Percentiles rank a stretch among this genome's conserved stretches.
phyloP scores from a whole-genome alignment of 2,888 invertebrate genomes.

The Druceiella hillmani region DNA sequence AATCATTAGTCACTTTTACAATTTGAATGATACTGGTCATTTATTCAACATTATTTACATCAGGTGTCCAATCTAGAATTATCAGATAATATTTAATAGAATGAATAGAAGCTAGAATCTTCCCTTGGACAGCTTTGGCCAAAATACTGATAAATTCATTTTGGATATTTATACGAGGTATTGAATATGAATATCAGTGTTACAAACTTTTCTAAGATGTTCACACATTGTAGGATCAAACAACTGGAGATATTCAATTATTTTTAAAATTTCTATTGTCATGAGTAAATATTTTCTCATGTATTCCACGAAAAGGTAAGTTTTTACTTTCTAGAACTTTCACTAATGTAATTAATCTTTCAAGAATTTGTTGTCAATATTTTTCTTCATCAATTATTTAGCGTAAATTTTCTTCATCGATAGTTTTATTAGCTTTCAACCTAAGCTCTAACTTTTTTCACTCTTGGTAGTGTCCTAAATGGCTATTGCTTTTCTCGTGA shows the following conservation, averaged over 20 bases:
- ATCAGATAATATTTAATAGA: constrained; percentile 11
- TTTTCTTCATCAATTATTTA: constrained; percentile 12
- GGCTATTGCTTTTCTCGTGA: constrained; percentile 15
- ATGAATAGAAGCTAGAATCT: constrained; percentile 6
- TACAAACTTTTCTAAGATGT: constrained; percentile 11
- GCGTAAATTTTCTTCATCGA: constrained; percentile 14
- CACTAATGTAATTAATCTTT: constrained; percentile 14
- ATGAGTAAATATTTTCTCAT: constrained; percentile 8
- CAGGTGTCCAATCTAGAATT: constrained; percentile 7
- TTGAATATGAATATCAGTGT: constrained; percentile 7
- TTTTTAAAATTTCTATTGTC: constrained; percentile 14
- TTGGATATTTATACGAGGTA: constrained; percentile 14
- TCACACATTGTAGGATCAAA: constrained; percentile 13
- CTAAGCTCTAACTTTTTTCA: constrained; percentile 17
- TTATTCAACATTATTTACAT: constrained; percentile 5
- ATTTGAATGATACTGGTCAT: too few relatives aligned
- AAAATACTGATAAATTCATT: constrained; percentile 14
- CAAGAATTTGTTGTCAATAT: constrained; percentile 12
- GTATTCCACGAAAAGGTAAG: constrained; percentile 13
- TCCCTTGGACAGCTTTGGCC: constrained; percentile 8
- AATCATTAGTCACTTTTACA: too few relatives aligned
- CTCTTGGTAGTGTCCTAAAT: constrained; percentile 12
- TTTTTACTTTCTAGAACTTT: constrained; percentile 9
- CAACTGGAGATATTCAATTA: too few relatives aligned
- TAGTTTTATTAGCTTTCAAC: constrained; percentile 14